Evolutionary conservation across 2,797 vertebrate species (phyloP).

Genomic region (Heliangelus exortis): DNA sequence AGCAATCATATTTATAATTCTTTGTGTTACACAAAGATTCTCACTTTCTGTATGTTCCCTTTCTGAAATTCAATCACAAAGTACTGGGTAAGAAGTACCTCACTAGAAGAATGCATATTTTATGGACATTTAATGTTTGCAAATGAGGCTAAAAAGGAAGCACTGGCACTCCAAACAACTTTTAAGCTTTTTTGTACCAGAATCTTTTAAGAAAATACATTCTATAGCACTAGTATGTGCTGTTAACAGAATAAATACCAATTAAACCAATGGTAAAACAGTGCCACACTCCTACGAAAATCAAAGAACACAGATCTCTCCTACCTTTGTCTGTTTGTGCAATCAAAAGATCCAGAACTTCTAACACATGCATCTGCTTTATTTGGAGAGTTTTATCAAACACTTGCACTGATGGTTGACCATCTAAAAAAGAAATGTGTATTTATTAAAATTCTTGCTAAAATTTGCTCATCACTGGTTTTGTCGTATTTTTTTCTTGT

Average conservation of each 20-base stretch:
- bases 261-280: not conserved
- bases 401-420: conserved; percentile 85
- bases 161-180: not conserved
- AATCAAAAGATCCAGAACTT: conserved; percentile 93
- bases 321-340: conserved; percentile 94
- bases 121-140: not conserved
- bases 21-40: not conserved
- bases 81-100: not conserved
- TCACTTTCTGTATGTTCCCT: not conserved
- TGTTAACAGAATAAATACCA: not conserved
- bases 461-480: not conserved
- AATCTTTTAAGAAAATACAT: not conserved
- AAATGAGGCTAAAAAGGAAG: not conserved
- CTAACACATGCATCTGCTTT: conserved; percentile 95
- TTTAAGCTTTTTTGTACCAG: not conserved
- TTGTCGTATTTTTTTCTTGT: not conserved
- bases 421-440: conserved; percentile 77
- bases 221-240: not conserved
- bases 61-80: not conserved
- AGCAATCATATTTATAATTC: not conserved
- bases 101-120: not conserved
- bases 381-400: conserved; percentile 94
- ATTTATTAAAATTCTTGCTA: not conserved
- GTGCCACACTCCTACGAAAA: not conserved
- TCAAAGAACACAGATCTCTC: not conserved